These are phyloP conservation scores for Tubiluchus corallicola DNA, from an alignment of 2,888 invertebrate genomes.

Conservation along the genomic window DNA sequence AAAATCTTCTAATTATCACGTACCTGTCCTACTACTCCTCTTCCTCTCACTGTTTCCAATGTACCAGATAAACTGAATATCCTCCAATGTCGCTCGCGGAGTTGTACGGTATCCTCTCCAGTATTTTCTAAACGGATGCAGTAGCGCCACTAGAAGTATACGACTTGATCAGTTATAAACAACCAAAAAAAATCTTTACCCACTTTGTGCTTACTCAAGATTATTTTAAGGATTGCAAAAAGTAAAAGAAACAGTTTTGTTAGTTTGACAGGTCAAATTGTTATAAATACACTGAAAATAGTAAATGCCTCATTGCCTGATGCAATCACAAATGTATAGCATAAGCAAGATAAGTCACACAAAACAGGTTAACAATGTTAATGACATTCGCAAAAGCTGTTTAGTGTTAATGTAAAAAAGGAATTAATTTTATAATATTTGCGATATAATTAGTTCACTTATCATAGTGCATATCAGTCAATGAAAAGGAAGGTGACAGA, in stretches of 20 bases:
- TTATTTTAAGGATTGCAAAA: constrained; percentile 14
- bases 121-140: constrained; percentile 91
- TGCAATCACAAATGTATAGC: too few species aligned
- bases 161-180: constrained; percentile 6
- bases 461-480: too few species aligned
- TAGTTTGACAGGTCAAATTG: constrained; percentile 10
- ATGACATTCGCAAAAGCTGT: too few species aligned
- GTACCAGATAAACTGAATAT: constrained; percentile 76
- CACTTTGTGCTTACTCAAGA: constrained; percentile 16
- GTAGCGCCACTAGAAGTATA: constrained; percentile 65
- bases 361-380: too few species aligned
- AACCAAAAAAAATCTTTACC: neutral
- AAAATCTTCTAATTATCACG: too few species aligned
- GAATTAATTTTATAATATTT: too few species aligned
- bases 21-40: constrained; percentile 78
- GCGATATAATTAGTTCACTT: too few species aligned
- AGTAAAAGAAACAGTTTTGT: constrained; percentile 8
- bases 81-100: constrained; percentile 92
- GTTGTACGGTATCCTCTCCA: constrained; percentile 65
- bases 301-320: too few species aligned
- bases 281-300: too few species aligned
- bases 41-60: constrained; percentile 68
- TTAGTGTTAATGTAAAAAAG: too few species aligned
- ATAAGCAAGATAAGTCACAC: too few species aligned
- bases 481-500: too few species aligned